Percentiles rank a stretch among this genome's conserved stretches.
Evolutionary conservation across 1,140 invertebrate species (phyloP).

Genomic region (Euborellia annulipes): DNA sequence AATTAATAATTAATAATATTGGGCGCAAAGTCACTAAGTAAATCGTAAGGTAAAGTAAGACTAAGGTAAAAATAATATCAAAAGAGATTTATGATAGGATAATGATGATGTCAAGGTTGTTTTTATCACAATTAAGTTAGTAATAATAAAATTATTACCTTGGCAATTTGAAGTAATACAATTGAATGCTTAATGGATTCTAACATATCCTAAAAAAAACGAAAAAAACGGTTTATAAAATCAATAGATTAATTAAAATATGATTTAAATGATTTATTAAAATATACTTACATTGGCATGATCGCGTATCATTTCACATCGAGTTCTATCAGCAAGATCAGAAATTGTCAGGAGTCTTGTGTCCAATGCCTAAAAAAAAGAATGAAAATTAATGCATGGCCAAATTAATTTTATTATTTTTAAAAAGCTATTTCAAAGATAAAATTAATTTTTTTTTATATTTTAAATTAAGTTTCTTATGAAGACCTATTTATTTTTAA

Average conservation of each 20-base stretch:
- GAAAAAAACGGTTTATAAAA: constrained; percentile 2
- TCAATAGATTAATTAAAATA: neutral
- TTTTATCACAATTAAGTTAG: too few relatives aligned
- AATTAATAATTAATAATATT: too few relatives aligned
- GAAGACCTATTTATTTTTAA: too few relatives aligned
- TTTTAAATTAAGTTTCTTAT: too few relatives aligned
- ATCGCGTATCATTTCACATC: constrained; percentile 43
- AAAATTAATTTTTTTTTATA: too few relatives aligned
- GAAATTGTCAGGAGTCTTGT: constrained; percentile 42
- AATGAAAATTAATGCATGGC: constrained; percentile 3
- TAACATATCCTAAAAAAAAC: constrained; percentile 55
- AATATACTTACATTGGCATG: constrained; percentile 39
- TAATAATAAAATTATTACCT: constrained; percentile 40
- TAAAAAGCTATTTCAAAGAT: too few relatives aligned
- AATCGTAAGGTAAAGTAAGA: too few relatives aligned
- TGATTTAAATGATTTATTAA: constrained; percentile 1
- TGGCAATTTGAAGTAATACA: constrained; percentile 91
- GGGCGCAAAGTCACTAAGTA: too few relatives aligned
- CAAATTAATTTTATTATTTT: too few relatives aligned
- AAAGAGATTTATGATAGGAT: too few relatives aligned
- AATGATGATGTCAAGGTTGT: too few relatives aligned
- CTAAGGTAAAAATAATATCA: too few relatives aligned
- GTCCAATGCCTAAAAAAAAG: constrained; percentile 41
- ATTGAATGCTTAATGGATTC: constrained; percentile 95
- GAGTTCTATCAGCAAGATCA: constrained; percentile 45